Conservation (phyloP, 2,797 vertebrate genomes). For the Sebastiscus tertius region DNA sequence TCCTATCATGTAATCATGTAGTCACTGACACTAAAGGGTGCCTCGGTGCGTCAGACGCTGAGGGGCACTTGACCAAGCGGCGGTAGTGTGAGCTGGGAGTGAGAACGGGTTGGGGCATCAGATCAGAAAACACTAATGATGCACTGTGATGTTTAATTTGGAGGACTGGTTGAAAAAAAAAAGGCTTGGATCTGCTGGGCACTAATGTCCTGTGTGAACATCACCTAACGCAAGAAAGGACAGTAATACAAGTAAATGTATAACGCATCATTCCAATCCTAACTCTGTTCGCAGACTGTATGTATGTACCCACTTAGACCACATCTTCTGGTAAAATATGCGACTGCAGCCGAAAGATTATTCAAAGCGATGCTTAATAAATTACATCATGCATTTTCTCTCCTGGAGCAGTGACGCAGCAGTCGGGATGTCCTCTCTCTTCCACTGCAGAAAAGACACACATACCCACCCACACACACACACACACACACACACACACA, state of each 20-base stretch:
- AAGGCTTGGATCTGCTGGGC: background rate
- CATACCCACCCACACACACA: background rate
- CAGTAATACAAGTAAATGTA: background rate
- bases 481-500: conserved; percentile 2
- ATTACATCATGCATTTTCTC: conserved; percentile 27
- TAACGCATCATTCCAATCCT: no score
- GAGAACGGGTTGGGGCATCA: no score
- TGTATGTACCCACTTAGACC: background rate
- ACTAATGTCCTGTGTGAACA: background rate
- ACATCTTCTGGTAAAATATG: background rate
- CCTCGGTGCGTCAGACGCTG: no score
- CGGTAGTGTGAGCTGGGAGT: no score
- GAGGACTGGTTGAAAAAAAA: background rate
- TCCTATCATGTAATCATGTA: no score
- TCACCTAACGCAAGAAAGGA: background rate
- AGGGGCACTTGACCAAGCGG: no score
- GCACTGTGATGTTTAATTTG: background rate
- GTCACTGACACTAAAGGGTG: no score
- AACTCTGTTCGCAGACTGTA: background rate
- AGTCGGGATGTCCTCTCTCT: conserved; percentile 50
- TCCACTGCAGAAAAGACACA: conserved; percentile 44
- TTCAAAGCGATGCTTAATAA: background rate
- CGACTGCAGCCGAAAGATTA: background rate
- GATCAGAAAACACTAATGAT: background rate
- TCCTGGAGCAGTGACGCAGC: conserved; percentile 57